A percentile compares a stretch with the other conserved stretches of the same genome.
These are phyloP conservation scores for Agrypnia vestita DNA, from an alignment of 1,140 invertebrate genomes.

Conservation along the genomic window DNA sequence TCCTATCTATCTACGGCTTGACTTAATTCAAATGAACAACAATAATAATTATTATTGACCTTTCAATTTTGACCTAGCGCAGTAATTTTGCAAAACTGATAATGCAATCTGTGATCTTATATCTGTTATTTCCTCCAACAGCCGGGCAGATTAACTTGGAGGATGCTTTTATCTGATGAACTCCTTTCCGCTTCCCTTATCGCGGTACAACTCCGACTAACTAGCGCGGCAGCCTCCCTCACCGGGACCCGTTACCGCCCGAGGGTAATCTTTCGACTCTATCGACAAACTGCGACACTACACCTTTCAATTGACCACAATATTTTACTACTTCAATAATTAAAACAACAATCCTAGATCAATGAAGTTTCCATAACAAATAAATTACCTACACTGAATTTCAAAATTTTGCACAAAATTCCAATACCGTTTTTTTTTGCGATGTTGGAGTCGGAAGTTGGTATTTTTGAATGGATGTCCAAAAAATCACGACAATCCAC, in stretches of 20 bases:
- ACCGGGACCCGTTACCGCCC: background rate
- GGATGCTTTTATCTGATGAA: slow-evolving; percentile 36
- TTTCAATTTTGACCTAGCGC: background rate
- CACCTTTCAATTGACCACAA: too few relatives aligned
- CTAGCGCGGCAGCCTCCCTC: background rate
- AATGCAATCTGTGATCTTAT: slow-evolving; percentile 24
- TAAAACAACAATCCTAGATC: too few relatives aligned
- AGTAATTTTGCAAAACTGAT: slow-evolving; percentile 33
- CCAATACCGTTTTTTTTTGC: too few relatives aligned
- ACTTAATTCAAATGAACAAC: background rate
- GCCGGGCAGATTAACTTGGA: slow-evolving; percentile 35
- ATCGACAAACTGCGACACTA: too few relatives aligned
- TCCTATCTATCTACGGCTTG: too few relatives aligned
- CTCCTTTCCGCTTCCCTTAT: slow-evolving; percentile 25
- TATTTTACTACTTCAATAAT: too few relatives aligned
- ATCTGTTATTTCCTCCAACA: slow-evolving; percentile 21
- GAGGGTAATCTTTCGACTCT: slow-evolving; percentile 23
- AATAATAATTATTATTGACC: background rate
- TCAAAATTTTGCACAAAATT: too few relatives aligned
- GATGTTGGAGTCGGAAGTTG: too few relatives aligned
- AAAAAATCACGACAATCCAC: too few relatives aligned
- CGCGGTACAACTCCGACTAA: slow-evolving; percentile 27
- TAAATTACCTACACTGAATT: too few relatives aligned
- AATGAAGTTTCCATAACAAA: too few relatives aligned
- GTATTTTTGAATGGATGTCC: too few relatives aligned